Evolutionary conservation across 2,888 invertebrate species (phyloP), one percentile per base, ranked within the genome.

Genomic region (Ochropleura plecta): DNA sequence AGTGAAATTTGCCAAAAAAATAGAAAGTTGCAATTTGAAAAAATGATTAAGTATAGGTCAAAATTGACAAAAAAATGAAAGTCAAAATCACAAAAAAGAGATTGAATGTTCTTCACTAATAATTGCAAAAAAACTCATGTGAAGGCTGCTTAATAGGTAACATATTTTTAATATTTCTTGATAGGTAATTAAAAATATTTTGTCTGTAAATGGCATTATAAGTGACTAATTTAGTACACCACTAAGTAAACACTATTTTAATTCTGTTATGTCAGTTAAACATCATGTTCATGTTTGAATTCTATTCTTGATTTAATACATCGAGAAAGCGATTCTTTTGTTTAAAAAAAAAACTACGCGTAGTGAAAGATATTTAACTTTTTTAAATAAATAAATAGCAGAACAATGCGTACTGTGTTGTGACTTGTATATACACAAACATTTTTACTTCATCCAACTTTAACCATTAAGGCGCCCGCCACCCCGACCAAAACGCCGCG

Each of bases 21-120:
- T 3, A 18, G 49, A 53, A 62, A 62, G 48, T n/a, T 0, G 3
- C 12, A 30, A 48, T 42, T 60, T 42, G 0, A 12, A 76, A 75
- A 60, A 20, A 16, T 10, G 2, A 44, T 14, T 40, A n/a, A n/a
- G n/a, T n/a, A 1, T 20, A 40, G 40, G 18, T 72, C 16, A 20
- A 42, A 48, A 69, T 51, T 46, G n/a, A 14, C 18, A 48, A 67
- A 75, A 73, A 57, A 57, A 6, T 9, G 8, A 73, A 57, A 44
- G 49, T n/a, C 44, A 20, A 75, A 65, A 49, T 44, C 14, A 16
- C 14, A 65, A 44, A 75, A 76, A 53, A 42, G 0, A 5, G 0
- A 53, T 68, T 48, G 76, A 53, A 53, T n/a, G 42, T 60, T 46
- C 0, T 14, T 20, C 14, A 51, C 14, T 20, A 20, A n/a, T 40